Percentiles rank a stretch among this genome's conserved stretches.
These are phyloP conservation scores for Lepus townsendii DNA, from an alignment of 2,797 vertebrate species.

Conservation along the genomic window DNA sequence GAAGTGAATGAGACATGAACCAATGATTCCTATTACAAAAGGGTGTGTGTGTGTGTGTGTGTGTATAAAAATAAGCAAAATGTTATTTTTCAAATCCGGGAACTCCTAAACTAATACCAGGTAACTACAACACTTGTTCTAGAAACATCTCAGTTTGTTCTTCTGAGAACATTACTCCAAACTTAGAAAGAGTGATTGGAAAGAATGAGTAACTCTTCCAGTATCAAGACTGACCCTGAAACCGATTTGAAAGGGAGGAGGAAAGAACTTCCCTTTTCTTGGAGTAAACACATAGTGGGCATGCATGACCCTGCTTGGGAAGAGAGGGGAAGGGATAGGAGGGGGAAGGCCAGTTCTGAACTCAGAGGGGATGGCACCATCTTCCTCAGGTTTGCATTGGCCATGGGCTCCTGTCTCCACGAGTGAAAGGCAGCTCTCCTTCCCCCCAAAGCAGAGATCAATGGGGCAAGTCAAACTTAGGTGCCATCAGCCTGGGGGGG, in stretches of 20 bases:
- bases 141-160: conserved; percentile 23
- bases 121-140: conserved; percentile 5
- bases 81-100: conserved; percentile 18
- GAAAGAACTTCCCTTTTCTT: not conserved
- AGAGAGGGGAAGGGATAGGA: not conserved
- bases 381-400: not conserved
- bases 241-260: not conserved
- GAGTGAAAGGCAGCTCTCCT: not conserved
- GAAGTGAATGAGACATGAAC: not conserved
- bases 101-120: not conserved
- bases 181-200: not conserved
- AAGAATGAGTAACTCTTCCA: not conserved
- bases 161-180: not conserved
- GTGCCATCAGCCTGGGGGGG: not conserved
- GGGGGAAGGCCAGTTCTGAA: not conserved
- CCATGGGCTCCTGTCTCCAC: not conserved
- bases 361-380: no score
- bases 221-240: conserved; percentile 30
- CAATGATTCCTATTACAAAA: not conserved
- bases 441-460: not conserved
- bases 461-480: not conserved
- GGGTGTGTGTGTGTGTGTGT: not conserved
- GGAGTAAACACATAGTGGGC: not conserved
- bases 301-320: not conserved
- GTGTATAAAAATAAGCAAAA: not conserved